Evolutionary conservation across 2,797 vertebrate species (phyloP).

Genomic region (Gymnoscopelus braueri): DNA sequence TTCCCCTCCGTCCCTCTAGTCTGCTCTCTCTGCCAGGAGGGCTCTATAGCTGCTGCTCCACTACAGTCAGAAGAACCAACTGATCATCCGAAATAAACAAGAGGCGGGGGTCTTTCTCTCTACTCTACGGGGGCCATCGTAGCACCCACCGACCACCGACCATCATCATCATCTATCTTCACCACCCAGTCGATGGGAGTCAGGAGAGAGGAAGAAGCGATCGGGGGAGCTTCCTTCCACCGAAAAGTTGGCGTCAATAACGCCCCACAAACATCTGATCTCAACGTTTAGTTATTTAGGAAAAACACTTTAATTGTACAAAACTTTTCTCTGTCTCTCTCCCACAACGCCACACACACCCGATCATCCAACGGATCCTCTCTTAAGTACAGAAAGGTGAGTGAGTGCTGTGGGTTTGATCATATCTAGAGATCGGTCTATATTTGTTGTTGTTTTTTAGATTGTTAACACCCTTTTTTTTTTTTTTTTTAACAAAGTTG

Average conservation of each 20-base stretch:
- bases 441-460: background rate
- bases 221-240: slow-evolving; percentile 29
- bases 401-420: slow-evolving; percentile 42
- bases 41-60: too few relatives aligned
- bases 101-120: slow-evolving; percentile 19
- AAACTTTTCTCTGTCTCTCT: slow-evolving; percentile 63
- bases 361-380: slow-evolving; percentile 24
- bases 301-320: slow-evolving; percentile 56
- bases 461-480: slow-evolving; percentile 33
- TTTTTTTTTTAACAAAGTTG: slow-evolving; percentile 63
- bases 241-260: slow-evolving; percentile 78
- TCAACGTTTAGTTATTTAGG: slow-evolving; percentile 60
- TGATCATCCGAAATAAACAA: slow-evolving; percentile 78
- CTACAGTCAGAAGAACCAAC: too few relatives aligned
- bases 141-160: slow-evolving; percentile 13
- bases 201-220: too few relatives aligned
- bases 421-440: background rate
- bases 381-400: slow-evolving; percentile 67
- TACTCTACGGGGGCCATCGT: slow-evolving; percentile 41
- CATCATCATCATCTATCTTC: too few relatives aligned
- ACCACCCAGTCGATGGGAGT: slow-evolving; percentile 52
- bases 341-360: slow-evolving; percentile 20
- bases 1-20: slow-evolving; percentile 74
- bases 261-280: slow-evolving; percentile 48
- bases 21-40: slow-evolving; percentile 30